Percentiles rank a stretch among this genome's conserved stretches.
Evolutionary conservation across 2,888 invertebrate species (phyloP).

Genomic region (Hirtodrosophila duncani): DNA sequence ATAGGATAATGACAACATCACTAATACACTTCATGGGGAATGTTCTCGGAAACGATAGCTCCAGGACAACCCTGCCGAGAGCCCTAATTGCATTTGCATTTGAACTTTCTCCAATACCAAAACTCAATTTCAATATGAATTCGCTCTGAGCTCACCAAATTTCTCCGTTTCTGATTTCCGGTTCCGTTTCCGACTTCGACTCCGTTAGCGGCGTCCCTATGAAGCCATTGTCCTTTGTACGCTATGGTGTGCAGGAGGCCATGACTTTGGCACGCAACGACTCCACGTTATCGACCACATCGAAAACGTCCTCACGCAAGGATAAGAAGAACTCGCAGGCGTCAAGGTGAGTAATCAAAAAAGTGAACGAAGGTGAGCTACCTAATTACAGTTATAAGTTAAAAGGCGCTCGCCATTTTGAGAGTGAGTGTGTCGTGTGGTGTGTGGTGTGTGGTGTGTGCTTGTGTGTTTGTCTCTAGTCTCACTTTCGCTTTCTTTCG

Average conservation of each 20-base stretch:
- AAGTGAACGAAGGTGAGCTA: not conserved
- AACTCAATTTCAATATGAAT: too few relatives aligned
- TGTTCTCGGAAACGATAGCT: too few relatives aligned
- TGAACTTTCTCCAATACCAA: too few relatives aligned
- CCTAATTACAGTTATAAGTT: slow-evolving; percentile 54
- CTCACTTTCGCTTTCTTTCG: not conserved
- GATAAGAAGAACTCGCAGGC: slow-evolving; percentile 79
- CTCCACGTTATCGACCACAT: slow-evolving; percentile 82
- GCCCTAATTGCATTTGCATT: too few relatives aligned
- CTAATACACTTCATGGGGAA: too few relatives aligned
- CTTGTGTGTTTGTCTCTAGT: too few relatives aligned
- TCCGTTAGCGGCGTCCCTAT: slow-evolving; percentile 80
- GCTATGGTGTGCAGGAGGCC: slow-evolving; percentile 78
- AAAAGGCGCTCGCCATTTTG: too few relatives aligned
- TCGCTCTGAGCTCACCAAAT: slow-evolving; percentile 7
- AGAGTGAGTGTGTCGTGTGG: too few relatives aligned
- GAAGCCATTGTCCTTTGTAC: slow-evolving; percentile 80
- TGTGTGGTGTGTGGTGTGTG: too few relatives aligned
- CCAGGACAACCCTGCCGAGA: too few relatives aligned
- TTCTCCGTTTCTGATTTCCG: slow-evolving; percentile 1
- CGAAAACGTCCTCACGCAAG: slow-evolving; percentile 78
- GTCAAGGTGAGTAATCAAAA: slow-evolving; percentile 75
- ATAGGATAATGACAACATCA: too few relatives aligned
- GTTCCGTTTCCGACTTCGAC: slow-evolving; percentile 34
- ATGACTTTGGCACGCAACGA: slow-evolving; percentile 78